Evolutionary conservation across 2,888 invertebrate species (phyloP), one percentile per base, ranked within the genome.

Genomic region (Barypeithes pellucidus): DNA sequence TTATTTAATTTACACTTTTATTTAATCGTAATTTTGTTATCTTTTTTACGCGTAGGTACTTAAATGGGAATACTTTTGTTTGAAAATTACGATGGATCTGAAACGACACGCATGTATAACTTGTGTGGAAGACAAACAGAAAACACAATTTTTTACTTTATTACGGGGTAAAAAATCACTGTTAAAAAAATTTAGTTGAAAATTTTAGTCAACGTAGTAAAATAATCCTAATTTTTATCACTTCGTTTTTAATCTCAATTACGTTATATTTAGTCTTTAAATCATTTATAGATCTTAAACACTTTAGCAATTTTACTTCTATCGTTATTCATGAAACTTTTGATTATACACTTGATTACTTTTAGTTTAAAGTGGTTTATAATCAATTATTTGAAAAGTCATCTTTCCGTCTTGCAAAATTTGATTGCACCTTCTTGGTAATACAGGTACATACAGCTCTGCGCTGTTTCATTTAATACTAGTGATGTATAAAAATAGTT

Each of bases 1-100:
- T 22, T 22, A 22, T 24, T 52, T 52, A 8, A 18, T 33, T 57
- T 18, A 14, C 54, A 57, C 54, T 57, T 9, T 57, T 29, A 29
- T 57, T 57, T 50, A 50, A 22, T 50, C 1, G 11, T 50, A 50
- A 12, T 29, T 52, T 29, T 52, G 52, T 29, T 50, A 14, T 29
- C 7, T 14, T 14, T 29, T 52, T 29, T 52, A 52, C 52, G 20
- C 24, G 24, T 8, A 52, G n/a, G n/a, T 50, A 50, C 22, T 12
- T 43, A 16, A 43, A 16, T 16, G 12, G 4, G 12, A 39, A 3
- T n/a, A 12, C 39, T 39, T 39, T n/a, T 39, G 9, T 39, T n/a
- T 39, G n/a, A 39, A n/a, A 39, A n/a, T 4, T 12, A n/a, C 4
- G 9, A 36, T 36, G 36, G 24, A 24, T 24, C 24, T 24, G 24